phyloP scores from a whole-genome alignment of 2,888 invertebrate genomes.

The Monochamus alternatus region DNA sequence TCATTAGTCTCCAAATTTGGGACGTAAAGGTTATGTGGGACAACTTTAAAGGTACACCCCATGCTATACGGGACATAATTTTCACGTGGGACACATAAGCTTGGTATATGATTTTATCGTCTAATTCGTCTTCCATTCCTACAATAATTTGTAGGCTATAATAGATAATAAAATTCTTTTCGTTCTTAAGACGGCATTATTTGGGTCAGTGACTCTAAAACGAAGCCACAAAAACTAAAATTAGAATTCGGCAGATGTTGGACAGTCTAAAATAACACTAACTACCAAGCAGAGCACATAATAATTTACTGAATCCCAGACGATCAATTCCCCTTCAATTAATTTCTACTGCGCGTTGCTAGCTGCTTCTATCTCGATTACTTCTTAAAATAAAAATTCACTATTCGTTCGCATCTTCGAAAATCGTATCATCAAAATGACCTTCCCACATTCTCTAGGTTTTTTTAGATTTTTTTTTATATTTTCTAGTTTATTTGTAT shows the following conservation, averaged over 20 bases:
- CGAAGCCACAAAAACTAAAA: conserved; percentile 46
- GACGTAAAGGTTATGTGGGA: conserved; percentile 76
- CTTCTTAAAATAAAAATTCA: not conserved
- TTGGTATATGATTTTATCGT: conserved; percentile 91
- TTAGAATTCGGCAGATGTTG: conserved; percentile 38
- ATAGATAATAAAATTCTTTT: conserved; percentile 38
- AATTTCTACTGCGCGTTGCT: not conserved
- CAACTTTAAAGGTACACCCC: conserved; percentile 83
- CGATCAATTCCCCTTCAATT: not conserved
- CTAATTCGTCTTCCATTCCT: conserved; percentile 92
- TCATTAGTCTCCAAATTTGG: conserved; percentile 86
- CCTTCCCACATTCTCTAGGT: conserved; percentile 1
- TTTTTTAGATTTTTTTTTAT: not conserved
- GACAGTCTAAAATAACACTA: conserved; percentile 18
- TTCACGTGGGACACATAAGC: conserved; percentile 90
- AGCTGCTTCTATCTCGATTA: not conserved
- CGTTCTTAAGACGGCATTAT: conserved; percentile 47
- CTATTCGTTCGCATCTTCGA: conserved; percentile 12
- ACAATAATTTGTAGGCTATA: too few species aligned
- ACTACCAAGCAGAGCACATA: conserved; percentile 17
- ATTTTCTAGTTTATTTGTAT: not conserved
- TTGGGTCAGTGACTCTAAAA: conserved; percentile 53
- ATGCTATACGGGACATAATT: conserved; percentile 85
- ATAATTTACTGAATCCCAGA: not conserved
- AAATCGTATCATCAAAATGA: conserved; percentile 25